Conservation (phyloP, 2,888 invertebrate genomes). For the Sipha maydis region DNA sequence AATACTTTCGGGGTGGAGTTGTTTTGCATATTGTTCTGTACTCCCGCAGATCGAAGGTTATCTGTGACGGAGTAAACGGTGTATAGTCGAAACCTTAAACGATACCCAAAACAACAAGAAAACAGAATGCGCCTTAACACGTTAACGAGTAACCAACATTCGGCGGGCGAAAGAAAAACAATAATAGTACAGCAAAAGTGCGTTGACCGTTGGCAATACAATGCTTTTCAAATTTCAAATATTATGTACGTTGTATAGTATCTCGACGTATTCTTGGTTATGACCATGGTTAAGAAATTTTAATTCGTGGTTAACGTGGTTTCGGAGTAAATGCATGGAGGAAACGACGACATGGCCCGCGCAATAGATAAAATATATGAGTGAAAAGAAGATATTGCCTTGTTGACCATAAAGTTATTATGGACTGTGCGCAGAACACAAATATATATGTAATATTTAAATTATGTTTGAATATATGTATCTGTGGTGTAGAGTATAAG, state of each 20-base stretch:
- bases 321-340: not conserved
- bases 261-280: not conserved
- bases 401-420: no score
- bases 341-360: not conserved
- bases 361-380: no score
- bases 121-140: not conserved
- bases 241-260: not conserved
- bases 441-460: no score
- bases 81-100: not conserved
- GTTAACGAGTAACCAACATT: not conserved
- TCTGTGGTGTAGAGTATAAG: no score
- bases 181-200: not conserved
- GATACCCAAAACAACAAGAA: not conserved
- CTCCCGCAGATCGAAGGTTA: not conserved
- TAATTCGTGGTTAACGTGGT: no score
- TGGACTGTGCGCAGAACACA: no score
- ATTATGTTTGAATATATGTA: no score
- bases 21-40: not conserved
- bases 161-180: not conserved
- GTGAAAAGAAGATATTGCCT: no score
- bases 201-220: not conserved
- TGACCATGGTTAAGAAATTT: no score
- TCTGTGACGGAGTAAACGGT: no score
- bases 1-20: conserved; percentile 30
- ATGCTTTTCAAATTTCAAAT: not conserved